A percentile compares a stretch with the other conserved stretches of the same genome.
These are phyloP conservation scores for Esox niger DNA, from an alignment of 2,113 vertebrate genomes.

Conservation along the genomic window DNA sequence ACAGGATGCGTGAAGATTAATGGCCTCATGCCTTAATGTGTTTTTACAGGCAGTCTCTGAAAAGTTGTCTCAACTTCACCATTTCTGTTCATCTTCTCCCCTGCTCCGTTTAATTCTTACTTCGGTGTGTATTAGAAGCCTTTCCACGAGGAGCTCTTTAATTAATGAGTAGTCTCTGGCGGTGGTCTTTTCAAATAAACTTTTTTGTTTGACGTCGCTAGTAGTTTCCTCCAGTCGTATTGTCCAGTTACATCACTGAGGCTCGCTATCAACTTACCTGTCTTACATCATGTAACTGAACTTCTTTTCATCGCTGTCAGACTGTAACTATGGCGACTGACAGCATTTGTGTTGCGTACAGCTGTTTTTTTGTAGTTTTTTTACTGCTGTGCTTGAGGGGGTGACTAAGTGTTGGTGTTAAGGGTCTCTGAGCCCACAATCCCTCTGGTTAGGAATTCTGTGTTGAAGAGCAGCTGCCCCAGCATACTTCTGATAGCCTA, in stretches of 20 bases:
- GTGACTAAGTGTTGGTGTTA: constrained; percentile 5
- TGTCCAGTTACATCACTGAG: background rate
- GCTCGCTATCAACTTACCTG: background rate
- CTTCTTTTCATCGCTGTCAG: constrained; percentile 14
- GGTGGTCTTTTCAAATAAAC: background rate
- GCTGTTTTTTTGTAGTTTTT: no score
- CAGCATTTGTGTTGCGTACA: constrained; percentile 17
- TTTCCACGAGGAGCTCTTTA: constrained; percentile 8
- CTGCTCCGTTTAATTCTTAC: background rate
- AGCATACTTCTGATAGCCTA: background rate
- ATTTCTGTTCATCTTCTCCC: background rate
- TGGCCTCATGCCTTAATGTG: constrained; percentile 16
- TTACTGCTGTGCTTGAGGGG: background rate
- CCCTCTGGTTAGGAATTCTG: background rate
- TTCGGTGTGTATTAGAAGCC: constrained; percentile 12
- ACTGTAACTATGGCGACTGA: constrained; percentile 14
- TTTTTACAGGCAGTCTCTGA: constrained; percentile 17
- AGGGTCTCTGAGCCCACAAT: constrained; percentile 12
- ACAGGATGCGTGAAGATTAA: constrained; percentile 11
- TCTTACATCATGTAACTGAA: background rate
- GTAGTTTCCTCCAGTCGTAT: background rate
- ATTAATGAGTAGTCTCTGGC: constrained; percentile 4
- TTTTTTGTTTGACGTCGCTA: background rate
- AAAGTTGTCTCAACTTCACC: constrained; percentile 2
- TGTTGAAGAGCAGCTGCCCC: background rate